Evolutionary conservation across 2,888 invertebrate genomes (phyloP).

Genomic region (Trichopoda pennipes): DNA sequence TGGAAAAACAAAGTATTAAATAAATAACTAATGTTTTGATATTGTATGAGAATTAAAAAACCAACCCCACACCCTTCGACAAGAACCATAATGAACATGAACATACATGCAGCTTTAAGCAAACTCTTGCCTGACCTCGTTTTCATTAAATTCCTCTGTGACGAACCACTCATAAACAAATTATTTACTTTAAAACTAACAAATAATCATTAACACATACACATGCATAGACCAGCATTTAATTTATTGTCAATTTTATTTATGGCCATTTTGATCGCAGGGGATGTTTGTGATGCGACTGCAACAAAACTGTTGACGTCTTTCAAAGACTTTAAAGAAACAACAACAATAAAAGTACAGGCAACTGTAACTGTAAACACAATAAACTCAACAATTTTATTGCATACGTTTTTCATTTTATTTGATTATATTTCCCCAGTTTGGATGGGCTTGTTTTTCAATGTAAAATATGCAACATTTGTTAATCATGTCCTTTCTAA

Average conservation of each 20-base stretch:
- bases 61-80: slow-evolving; percentile 48
- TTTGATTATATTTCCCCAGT: slow-evolving; percentile 18
- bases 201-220: slow-evolving; percentile 50
- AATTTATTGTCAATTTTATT: slow-evolving; percentile 56
- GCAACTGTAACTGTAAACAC: slow-evolving; percentile 40
- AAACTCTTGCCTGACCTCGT: slow-evolving; percentile 31
- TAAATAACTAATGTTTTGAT: slow-evolving; percentile 36
- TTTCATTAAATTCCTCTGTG: slow-evolving; percentile 27
- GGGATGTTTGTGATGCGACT: slow-evolving; percentile 40
- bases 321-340: too few species aligned
- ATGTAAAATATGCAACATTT: background rate
- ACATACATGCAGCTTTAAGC: slow-evolving; percentile 3
- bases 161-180: slow-evolving; percentile 63
- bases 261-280: slow-evolving; percentile 56
- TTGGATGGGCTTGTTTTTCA: background rate
- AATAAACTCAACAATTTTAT: slow-evolving; percentile 54
- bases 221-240: background rate
- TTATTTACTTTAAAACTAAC: slow-evolving; percentile 59
- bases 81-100: background rate
- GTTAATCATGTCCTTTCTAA: slow-evolving; percentile 3
- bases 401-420: slow-evolving; percentile 34
- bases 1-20: slow-evolving; percentile 44
- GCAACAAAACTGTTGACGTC: slow-evolving; percentile 23
- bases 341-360: background rate
- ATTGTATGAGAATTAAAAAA: slow-evolving; percentile 45